A percentile compares a stretch with the other conserved stretches of the same genome.
Evolutionary conservation across 2,888 invertebrate species (phyloP).

Genomic region (Mesopsocus fuscifrons): DNA sequence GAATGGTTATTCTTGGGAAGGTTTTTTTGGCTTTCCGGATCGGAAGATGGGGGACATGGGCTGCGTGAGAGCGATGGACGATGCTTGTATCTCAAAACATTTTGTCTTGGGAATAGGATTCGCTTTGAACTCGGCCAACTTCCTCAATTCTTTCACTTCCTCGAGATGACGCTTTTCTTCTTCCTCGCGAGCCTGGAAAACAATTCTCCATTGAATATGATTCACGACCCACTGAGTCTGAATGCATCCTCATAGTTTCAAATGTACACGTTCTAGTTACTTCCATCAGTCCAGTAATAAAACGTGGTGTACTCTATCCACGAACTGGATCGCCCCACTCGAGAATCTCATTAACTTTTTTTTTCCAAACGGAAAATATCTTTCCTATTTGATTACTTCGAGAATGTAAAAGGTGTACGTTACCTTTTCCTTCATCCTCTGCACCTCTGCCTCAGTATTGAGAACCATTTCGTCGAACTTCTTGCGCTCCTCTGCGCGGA

Average conservation of each 20-base stretch:
- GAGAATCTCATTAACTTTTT: too few species aligned
- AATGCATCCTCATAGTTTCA: too few species aligned
- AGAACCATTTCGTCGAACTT: constrained; percentile 34
- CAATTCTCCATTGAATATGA: neutral
- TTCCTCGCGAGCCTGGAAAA: constrained; percentile 7
- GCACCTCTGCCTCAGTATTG: constrained; percentile 32
- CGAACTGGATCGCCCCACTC: too few species aligned
- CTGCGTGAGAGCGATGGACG: neutral
- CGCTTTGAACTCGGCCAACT: constrained; percentile 38
- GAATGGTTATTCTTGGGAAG: too few species aligned
- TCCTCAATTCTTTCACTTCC: constrained; percentile 26
- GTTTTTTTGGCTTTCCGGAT: neutral
- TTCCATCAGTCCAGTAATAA: too few species aligned
- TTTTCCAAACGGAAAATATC: too few species aligned
- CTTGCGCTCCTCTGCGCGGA: constrained; percentile 38
- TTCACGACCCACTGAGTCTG: too few species aligned
- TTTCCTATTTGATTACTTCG: too few species aligned
- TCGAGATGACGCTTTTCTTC: constrained; percentile 31
- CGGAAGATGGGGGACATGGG: neutral
- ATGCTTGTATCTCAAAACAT: constrained; percentile 1
- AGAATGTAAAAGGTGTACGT: too few species aligned
- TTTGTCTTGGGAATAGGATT: constrained; percentile 33
- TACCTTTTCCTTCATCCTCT: too few species aligned
- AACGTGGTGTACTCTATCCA: too few species aligned
- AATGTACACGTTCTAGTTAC: too few species aligned